Conservation (phyloP, 2,888 invertebrate genomes). For the Clitarchus hookeri region DNA sequence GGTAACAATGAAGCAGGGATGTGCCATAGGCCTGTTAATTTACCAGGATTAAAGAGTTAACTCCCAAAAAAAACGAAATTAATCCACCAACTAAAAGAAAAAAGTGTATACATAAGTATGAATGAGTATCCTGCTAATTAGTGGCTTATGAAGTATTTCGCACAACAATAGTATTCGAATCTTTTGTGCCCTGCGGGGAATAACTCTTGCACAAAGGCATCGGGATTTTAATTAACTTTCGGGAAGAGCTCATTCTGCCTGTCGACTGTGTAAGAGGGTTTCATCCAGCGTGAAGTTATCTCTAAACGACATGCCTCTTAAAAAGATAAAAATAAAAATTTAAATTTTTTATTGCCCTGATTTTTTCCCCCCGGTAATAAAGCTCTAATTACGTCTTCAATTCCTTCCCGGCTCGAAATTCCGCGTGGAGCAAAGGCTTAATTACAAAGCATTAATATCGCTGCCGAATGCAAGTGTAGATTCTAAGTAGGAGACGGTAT, state of each 20-base stretch:
- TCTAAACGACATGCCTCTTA: neutral
- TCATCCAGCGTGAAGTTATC: neutral
- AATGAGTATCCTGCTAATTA: neutral
- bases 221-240: conserved; percentile 5
- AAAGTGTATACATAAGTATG: neutral
- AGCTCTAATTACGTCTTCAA: neutral
- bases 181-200: neutral
- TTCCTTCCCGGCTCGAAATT: neutral
- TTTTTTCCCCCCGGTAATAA: neutral
- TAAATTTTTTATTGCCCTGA: neutral
- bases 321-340: neutral
- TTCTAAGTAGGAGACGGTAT: neutral
- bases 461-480: neutral
- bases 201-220: neutral
- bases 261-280: neutral
- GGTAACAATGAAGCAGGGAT: neutral
- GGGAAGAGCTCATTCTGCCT: neutral
- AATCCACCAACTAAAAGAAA: neutral
- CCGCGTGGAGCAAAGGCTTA: neutral
- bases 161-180: neutral
- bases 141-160: neutral
- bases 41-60: neutral
- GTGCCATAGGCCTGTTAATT: neutral
- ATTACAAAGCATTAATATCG: neutral
- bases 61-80: neutral